These are phyloP conservation scores for Patella caerulea DNA, from an alignment of 2,888 invertebrate species.

Conservation along the genomic window DNA sequence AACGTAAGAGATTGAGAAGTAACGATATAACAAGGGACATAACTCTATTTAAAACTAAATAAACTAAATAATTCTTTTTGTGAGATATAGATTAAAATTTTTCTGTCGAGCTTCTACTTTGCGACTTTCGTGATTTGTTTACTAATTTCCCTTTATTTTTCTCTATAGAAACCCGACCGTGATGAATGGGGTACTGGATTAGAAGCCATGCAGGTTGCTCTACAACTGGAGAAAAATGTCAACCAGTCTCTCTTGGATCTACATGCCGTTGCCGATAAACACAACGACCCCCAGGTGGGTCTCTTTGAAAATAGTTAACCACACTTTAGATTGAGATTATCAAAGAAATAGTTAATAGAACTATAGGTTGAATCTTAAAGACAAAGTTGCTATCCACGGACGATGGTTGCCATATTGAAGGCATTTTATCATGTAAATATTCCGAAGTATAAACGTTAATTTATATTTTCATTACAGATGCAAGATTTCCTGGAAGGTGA, in stretches of 20 bases:
- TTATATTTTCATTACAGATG: conserved; percentile 71
- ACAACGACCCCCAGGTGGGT: conserved; percentile 78
- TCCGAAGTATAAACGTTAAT: neutral
- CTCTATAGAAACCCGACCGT: conserved; percentile 69
- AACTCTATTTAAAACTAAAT: no score
- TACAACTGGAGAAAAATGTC: conserved; percentile 83
- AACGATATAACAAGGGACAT: no score
- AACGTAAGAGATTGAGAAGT: no score
- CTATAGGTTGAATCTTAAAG: no score
- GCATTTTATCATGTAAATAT: neutral
- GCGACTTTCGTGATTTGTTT: no score
- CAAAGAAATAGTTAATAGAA: no score
- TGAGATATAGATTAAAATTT: no score
- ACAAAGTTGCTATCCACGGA: no score
- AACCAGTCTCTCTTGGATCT: conserved; percentile 81
- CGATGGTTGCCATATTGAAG: no score
- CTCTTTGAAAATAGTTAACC: neutral
- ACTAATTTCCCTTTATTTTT: neutral
- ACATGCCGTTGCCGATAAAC: conserved; percentile 78
- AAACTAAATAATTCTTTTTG: no score
- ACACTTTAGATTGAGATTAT: no score
- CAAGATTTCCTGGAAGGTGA: conserved; percentile 82
- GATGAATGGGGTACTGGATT: conserved; percentile 80
- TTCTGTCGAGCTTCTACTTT: no score
- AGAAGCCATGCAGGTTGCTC: conserved; percentile 81